Conservation (phyloP, 2,797 vertebrate genomes). For the Arrhamphus sclerolepis region DNA sequence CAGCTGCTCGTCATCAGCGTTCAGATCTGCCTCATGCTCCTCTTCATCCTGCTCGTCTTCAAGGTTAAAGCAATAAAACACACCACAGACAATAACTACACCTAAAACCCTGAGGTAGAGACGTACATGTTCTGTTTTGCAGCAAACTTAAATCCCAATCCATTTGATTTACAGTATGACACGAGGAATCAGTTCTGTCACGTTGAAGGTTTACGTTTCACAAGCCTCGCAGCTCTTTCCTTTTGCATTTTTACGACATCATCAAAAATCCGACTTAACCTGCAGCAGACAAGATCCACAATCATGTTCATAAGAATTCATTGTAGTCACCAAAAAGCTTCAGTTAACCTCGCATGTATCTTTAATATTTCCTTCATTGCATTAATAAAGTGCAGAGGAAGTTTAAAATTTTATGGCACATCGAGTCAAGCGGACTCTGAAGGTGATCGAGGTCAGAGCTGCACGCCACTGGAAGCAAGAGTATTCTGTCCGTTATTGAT, state of each 20-base stretch:
- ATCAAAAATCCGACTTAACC: constrained; percentile 3
- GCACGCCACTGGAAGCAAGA: not conserved
- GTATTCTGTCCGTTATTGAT: constrained; percentile 16
- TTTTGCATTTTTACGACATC: constrained; percentile 42
- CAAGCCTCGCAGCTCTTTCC: not conserved
- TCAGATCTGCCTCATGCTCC: constrained; percentile 78
- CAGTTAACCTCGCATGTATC: not conserved
- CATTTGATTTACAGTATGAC: not conserved
- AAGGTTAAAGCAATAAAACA: constrained; percentile 50
- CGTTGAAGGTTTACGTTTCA: constrained; percentile 17
- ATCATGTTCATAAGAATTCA: not conserved
- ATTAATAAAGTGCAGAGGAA: not conserved
- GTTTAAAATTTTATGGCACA: not conserved
- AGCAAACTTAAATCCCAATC: too few species aligned
- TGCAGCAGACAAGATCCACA: not conserved
- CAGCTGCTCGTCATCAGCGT: constrained; percentile 80
- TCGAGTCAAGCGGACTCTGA: not conserved
- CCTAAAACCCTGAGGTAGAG: too few species aligned
- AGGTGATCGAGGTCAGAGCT: constrained; percentile 22
- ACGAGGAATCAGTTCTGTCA: not conserved
- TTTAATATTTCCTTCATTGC: not conserved
- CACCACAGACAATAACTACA: not conserved
- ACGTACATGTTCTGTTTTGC: too few species aligned
- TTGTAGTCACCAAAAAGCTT: not conserved
- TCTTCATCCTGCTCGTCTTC: constrained; percentile 81